Base-by-base conservation (phyloP, 92 coral and sea anemone species). In the Ricordea florida region DNA sequence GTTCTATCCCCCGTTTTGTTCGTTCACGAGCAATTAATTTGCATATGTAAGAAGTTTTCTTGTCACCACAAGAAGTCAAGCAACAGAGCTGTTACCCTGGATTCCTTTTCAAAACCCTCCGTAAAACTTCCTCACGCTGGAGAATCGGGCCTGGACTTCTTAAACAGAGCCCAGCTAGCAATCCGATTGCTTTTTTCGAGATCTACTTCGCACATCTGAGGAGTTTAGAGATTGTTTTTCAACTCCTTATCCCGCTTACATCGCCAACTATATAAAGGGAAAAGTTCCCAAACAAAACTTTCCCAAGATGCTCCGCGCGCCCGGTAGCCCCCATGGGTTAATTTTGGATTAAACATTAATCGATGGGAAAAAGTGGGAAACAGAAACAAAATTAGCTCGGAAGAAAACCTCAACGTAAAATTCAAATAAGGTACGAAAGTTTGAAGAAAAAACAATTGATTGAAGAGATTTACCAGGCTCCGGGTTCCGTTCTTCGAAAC, bases 271-370 rank as follows among this genome's bases (percentile, higher is more conserved):
- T 60, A 40, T 37, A 82, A 78, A 84, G 86, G 89, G 89, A 81
- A 90, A 90, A 90, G 86, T 90, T 90, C 85, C 52, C 79, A 75
- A 86, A 88, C 89, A 75, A 82, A 87, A 85, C 91, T 87, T 79
- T 61, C 96, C 96, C 96, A 90, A 87, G 81, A 90, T 76, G 96
- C 96, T 41, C 25, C 46, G 96, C 91, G 92, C 80, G 87, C 78
- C 49, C 31, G 18, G 47, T 60, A 65, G 73, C 90, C 87, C 96
- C 89, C 96, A 81, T 74, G 76, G 89, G 92, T 81, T 82, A 64
- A 73, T 82, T 62, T 82, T 63, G 81, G 79, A 82, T 82, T 79
- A 72, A 85, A 83, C 67, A 83, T 83, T 83, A 76, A 83, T 83
- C 43, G 74, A 71, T 53, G 42, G 64, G 15, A 47, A 82, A 83